These are phyloP conservation scores for Drosophila melanosoma DNA, from an alignment of 2,888 invertebrate species.

Conservation along the genomic window DNA sequence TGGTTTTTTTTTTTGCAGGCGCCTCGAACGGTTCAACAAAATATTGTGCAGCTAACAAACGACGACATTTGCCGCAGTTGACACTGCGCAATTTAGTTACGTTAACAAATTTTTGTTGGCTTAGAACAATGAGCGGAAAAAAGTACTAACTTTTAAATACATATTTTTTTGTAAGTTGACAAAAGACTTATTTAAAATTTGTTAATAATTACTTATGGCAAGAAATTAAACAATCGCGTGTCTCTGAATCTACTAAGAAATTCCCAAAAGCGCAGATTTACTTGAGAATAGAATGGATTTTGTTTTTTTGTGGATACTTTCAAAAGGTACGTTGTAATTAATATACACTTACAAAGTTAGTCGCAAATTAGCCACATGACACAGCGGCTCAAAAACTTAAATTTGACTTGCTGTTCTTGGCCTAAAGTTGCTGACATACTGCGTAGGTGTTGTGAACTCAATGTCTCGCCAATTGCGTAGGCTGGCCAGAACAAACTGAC, in stretches of 20 bases:
- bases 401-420: conserved; percentile 34
- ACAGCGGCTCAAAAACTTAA: conserved; percentile 50
- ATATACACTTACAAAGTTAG: conserved; percentile 63
- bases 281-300: conserved; percentile 58
- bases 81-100: conserved; percentile 19
- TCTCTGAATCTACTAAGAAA: conserved; percentile 34
- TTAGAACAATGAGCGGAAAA: conserved; percentile 43
- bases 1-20: conserved; percentile 20
- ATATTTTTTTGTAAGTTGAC: conserved; percentile 33
- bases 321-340: conserved; percentile 62
- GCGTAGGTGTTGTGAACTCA: conserved; percentile 49
- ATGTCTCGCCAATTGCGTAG: conserved; percentile 31
- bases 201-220: conserved; percentile 59
- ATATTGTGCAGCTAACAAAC: conserved; percentile 38
- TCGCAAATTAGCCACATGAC: conserved; percentile 70
- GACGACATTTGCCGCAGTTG: conserved; percentile 3
- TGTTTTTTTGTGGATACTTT: conserved; percentile 26
- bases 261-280: conserved; percentile 52
- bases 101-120: conserved; percentile 12
- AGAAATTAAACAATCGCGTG: conserved; percentile 58
- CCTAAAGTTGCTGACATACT: conserved; percentile 28
- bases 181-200: conserved; percentile 56
- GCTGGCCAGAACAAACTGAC: conserved; percentile 30
- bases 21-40: conserved; percentile 25
- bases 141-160: conserved; percentile 23